A percentile compares a stretch with the other conserved stretches of the same genome.
Evolutionary conservation across 2,888 invertebrate species (phyloP).

Genomic region (Pseudococcus jackbeardsleyi): DNA sequence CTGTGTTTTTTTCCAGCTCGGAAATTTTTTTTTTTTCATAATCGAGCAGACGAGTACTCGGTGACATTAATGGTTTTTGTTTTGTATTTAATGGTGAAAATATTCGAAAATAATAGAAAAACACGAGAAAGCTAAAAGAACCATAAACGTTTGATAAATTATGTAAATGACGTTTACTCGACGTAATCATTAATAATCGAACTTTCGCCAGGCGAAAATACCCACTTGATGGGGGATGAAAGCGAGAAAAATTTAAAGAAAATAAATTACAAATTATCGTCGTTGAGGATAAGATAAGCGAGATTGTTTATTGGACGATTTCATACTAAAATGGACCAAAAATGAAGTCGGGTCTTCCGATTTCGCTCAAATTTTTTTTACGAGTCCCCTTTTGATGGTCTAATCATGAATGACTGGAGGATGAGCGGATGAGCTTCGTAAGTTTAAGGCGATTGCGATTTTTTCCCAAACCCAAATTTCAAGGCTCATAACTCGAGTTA

Average conservation of each 20-base stretch:
- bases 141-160: constrained; percentile 48
- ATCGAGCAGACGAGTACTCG: background rate
- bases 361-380: too few relatives aligned
- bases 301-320: too few relatives aligned
- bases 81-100: constrained; percentile 38
- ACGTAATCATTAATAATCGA: constrained; percentile 41
- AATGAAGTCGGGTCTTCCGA: too few relatives aligned
- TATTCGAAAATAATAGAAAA: constrained; percentile 3
- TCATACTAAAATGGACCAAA: too few relatives aligned
- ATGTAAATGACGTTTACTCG: constrained; percentile 28
- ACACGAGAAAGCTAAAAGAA: constrained; percentile 20
- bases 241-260: background rate
- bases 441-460: too few relatives aligned
- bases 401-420: too few relatives aligned
- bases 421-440: too few relatives aligned
- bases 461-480: too few relatives aligned
- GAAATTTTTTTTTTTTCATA: constrained; percentile 9
- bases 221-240: background rate
- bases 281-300: background rate
- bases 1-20: background rate
- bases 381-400: too few relatives aligned
- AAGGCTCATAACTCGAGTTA: too few relatives aligned
- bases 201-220: background rate
- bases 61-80: constrained; percentile 48
- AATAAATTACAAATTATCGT: constrained; percentile 5